Evolutionary conservation across 2,113 vertebrate genomes (phyloP).

Genomic region (Phoxinus phoxinus): DNA sequence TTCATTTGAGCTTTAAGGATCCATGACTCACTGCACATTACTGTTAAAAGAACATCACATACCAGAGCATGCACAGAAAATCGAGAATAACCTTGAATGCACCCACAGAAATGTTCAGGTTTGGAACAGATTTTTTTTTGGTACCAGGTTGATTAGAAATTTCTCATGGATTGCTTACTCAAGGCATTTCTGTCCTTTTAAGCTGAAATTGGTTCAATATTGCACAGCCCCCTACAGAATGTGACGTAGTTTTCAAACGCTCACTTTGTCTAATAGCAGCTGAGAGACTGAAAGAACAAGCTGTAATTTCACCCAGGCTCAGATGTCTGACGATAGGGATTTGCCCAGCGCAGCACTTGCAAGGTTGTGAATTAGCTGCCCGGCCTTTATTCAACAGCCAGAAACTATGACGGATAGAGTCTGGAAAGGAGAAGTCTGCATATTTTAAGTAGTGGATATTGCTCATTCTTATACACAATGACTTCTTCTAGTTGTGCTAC

Average conservation of each 20-base stretch:
- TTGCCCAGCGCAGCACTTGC: conserved; percentile 3
- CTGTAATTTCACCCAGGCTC: conserved; percentile 26
- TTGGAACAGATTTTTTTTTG: neutral
- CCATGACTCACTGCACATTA: neutral
- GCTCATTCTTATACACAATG: neutral
- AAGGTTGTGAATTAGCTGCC: conserved; percentile 7
- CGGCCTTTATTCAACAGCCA: conserved; percentile 13
- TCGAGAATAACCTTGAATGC: conserved; percentile 6
- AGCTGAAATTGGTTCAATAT: neutral
- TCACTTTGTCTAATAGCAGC: conserved; percentile 28
- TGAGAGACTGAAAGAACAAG: conserved; percentile 9
- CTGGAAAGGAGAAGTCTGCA: neutral
- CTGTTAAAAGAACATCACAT: neutral
- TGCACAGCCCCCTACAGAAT: neutral
- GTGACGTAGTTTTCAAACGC: neutral
- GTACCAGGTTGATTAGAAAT: neutral
- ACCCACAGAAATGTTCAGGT: neutral
- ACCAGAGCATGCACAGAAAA: neutral
- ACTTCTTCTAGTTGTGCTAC: neutral
- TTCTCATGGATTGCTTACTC: neutral
- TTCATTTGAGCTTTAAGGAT: neutral
- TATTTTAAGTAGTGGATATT: neutral
- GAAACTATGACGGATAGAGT: neutral
- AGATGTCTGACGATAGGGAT: conserved; percentile 29
- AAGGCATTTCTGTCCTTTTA: conserved; percentile 9